Conservation (phyloP, 2,113 vertebrate species). For the Eulemur macaco region DNA sequence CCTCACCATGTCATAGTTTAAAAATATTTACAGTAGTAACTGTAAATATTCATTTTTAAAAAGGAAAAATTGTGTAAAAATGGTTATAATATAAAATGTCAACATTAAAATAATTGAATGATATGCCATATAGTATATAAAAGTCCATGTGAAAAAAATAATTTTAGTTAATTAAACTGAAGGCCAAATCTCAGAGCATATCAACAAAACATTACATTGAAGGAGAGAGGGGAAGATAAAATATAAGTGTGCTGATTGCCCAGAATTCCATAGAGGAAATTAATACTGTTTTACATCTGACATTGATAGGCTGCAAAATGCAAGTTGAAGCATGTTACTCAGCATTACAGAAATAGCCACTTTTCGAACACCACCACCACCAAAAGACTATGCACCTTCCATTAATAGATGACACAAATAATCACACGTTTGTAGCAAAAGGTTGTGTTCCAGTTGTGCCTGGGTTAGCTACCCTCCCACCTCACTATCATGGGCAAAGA, state of each 20-base stretch:
- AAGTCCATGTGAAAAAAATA: background rate
- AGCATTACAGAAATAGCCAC: background rate
- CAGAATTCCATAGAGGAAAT: background rate
- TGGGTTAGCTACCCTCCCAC: background rate
- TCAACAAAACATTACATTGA: background rate
- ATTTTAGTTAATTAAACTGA: background rate
- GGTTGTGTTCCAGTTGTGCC: background rate
- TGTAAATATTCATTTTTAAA: background rate
- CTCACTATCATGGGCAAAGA: background rate
- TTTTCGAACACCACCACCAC: background rate
- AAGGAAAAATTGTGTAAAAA: background rate
- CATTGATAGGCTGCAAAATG: background rate
- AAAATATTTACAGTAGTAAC: background rate
- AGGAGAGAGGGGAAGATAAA: background rate
- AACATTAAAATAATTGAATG: background rate
- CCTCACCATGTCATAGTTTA: background rate
- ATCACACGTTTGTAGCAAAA: background rate
- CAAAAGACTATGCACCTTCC: background rate
- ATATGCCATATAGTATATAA: background rate
- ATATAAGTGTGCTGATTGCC: background rate
- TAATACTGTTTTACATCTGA: background rate
- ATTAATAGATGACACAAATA: background rate
- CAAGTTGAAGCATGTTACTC: background rate
- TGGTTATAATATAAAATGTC: background rate
- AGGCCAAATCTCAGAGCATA: background rate